phyloP scores from a whole-genome alignment of 2,888 invertebrate genomes.

The Scrobipalpa atriplicella region DNA sequence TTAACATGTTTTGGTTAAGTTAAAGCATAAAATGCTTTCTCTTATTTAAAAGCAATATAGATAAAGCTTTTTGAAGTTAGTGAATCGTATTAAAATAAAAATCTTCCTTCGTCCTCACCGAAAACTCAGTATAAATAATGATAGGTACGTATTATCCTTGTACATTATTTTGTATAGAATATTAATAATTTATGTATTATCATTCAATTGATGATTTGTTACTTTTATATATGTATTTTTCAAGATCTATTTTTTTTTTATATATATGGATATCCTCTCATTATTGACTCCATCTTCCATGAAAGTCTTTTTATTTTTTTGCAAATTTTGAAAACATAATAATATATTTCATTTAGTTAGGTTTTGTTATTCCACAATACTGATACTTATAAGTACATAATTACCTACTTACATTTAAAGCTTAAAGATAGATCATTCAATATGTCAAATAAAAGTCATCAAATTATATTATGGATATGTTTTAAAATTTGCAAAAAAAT shows the following conservation, averaged over 20 bases:
- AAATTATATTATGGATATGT: too few species aligned
- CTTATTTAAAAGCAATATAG: not conserved
- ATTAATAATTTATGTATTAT: too few species aligned
- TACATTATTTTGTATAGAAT: not conserved
- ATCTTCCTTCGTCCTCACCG: not conserved
- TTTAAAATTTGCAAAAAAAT: too few species aligned
- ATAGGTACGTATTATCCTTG: too few species aligned
- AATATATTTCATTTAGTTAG: too few species aligned
- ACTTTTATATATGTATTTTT: not conserved
- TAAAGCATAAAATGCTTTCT: not conserved
- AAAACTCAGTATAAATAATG: not conserved
- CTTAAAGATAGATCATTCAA: too few species aligned
- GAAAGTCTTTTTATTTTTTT: too few species aligned
- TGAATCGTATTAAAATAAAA: not conserved
- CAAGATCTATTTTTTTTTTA: not conserved
- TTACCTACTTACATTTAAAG: not conserved
- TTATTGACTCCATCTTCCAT: too few species aligned
- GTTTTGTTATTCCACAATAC: slow-evolving; percentile 12
- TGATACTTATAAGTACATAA: not conserved
- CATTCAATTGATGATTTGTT: not conserved
- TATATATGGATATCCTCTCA: too few species aligned
- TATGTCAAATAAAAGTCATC: too few species aligned
- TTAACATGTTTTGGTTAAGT: too few species aligned
- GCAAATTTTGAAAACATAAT: too few species aligned
- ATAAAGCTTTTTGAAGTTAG: not conserved